Conservation (phyloP, 2,113 vertebrate genomes). For the Amazona vittata region DNA sequence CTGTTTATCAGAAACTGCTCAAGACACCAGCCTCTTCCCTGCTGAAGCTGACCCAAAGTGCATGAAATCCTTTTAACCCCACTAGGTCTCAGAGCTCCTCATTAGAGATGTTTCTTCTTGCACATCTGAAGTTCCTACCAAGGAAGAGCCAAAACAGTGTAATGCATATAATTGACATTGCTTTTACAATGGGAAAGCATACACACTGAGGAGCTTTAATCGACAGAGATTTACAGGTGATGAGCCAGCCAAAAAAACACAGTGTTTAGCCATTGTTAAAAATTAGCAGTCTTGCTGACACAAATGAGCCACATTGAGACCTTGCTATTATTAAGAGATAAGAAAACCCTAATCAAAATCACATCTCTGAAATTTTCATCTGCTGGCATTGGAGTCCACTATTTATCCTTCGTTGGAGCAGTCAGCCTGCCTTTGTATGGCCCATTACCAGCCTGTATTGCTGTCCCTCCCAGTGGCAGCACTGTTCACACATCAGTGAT, state of each 20-base stretch:
- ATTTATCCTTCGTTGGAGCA: background rate
- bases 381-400: background rate
- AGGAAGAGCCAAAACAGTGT: background rate
- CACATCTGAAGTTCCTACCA: background rate
- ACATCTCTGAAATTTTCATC: background rate
- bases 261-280: background rate
- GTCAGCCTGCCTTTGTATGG: background rate
- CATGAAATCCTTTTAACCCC: background rate
- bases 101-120: background rate
- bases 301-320: background rate
- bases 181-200: background rate
- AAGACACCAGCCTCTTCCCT: background rate
- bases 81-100: background rate
- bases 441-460: background rate
- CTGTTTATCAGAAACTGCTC: background rate
- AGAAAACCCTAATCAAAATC: background rate
- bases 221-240: background rate
- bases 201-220: background rate
- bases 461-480: background rate
- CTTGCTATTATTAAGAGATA: background rate
- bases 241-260: background rate
- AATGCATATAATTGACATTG: background rate
- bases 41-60: background rate
- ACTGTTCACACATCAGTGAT: background rate
- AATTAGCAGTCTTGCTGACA: background rate